A percentile compares a stretch with the other conserved stretches of the same genome.
Conservation (phyloP, 1,140 invertebrate species). For the Eriosoma lanigerum region DNA sequence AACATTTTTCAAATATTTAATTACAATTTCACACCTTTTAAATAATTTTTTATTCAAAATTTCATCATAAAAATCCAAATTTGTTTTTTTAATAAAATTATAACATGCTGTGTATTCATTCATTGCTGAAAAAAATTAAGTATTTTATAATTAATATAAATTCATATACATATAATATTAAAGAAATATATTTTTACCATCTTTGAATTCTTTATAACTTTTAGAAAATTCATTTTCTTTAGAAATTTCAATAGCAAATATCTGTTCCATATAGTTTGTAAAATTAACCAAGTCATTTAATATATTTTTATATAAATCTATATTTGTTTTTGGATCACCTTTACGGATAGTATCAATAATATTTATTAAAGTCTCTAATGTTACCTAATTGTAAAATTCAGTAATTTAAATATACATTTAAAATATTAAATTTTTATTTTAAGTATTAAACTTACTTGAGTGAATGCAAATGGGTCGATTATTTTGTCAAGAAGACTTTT, state of each 20-base stretch:
- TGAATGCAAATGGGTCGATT: constrained; percentile 11
- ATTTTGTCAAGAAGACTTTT: constrained; percentile 32
- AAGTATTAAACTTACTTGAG: constrained; percentile 44
- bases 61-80: neutral
- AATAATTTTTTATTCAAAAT: constrained; percentile 7
- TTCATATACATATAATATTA: neutral
- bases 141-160: no score
- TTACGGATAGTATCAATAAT: constrained; percentile 4
- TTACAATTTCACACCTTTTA: constrained; percentile 36
- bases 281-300: constrained; percentile 21
- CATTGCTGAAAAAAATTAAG: constrained; percentile 1
- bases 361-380: constrained; percentile 18
- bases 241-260: neutral
- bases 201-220: neutral
- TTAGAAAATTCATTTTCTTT: constrained; percentile 12
- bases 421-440: neutral
- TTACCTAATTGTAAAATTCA: constrained; percentile 15
- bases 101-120: constrained; percentile 42
- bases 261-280: constrained; percentile 28
- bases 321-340: neutral
- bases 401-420: neutral
- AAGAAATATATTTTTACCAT: constrained; percentile 7
- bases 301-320: neutral
- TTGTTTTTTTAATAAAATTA: neutral
- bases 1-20: constrained; percentile 33